These are phyloP conservation scores for Oscheius sp. DNA, from an alignment of 2,888 invertebrate genomes.

Conservation along the genomic window DNA sequence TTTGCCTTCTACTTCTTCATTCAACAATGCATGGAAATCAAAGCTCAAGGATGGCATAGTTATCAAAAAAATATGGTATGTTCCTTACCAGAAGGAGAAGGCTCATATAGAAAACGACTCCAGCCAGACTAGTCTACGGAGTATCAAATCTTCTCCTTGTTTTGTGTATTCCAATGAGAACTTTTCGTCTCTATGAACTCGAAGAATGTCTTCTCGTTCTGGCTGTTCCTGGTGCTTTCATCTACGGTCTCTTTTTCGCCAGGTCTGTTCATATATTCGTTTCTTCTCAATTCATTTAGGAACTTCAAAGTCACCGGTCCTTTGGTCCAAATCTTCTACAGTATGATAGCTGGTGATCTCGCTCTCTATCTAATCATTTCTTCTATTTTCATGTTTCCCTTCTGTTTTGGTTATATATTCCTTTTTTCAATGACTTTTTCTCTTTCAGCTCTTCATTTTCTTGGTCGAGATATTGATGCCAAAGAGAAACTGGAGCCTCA, in stretches of 20 bases:
- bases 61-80: conserved; percentile 90
- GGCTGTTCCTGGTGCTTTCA: conserved; percentile 95
- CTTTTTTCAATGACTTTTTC: no score
- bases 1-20: conserved; percentile 88
- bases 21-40: conserved; percentile 92
- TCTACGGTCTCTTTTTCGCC: conserved; percentile 96
- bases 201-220: conserved; percentile 92
- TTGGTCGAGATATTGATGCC: conserved; percentile 81
- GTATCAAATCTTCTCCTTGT: conserved; percentile 84
- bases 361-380: conserved; percentile 97
- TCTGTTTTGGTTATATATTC: conserved; percentile 90
- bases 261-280: conserved; percentile 77
- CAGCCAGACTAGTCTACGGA: conserved; percentile 91
- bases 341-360: conserved; percentile 98
- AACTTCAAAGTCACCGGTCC: conserved; percentile 83
- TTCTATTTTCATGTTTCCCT: conserved; percentile 89
- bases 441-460: conserved; percentile 78
- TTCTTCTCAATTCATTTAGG: conserved; percentile 34
- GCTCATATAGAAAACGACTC: conserved; percentile 83
- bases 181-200: conserved; percentile 73
- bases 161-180: conserved; percentile 62
- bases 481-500: conserved; percentile 58
- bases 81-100: conserved; percentile 23
- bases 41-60: conserved; percentile 88
- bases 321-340: conserved; percentile 98